Percentiles rank a stretch among this genome's conserved stretches.
Evolutionary conservation across 2,888 invertebrate species (phyloP).

Genomic region (Deilephila porcellus): DNA sequence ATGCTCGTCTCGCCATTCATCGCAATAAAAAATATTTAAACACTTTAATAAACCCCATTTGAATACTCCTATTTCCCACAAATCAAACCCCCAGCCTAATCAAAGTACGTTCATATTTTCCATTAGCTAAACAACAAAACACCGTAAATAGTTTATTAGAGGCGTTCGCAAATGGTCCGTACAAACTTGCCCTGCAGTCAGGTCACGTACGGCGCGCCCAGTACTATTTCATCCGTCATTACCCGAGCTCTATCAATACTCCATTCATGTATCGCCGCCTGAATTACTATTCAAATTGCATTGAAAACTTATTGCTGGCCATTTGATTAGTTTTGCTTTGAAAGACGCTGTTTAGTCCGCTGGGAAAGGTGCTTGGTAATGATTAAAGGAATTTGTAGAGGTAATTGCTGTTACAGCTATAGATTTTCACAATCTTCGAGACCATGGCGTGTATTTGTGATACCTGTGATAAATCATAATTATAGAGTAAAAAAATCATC

Average conservation of each 20-base stretch:
- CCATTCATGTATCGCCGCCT: slow-evolving; percentile 13
- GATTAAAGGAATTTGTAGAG: too few species aligned
- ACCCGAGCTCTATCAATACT: slow-evolving; percentile 19
- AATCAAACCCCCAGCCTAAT: not conserved
- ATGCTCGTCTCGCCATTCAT: too few species aligned
- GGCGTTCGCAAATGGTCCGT: slow-evolving; percentile 1
- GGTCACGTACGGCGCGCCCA: not conserved
- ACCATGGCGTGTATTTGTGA: too few species aligned
- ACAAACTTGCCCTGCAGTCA: not conserved
- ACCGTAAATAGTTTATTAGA: not conserved
- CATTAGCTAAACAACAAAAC: not conserved
- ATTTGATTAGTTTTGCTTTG: not conserved
- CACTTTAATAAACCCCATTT: too few species aligned
- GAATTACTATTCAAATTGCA: slow-evolving; percentile 26
- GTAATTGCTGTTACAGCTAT: too few species aligned
- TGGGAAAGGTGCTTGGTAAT: not conserved
- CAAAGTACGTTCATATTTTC: not conserved
- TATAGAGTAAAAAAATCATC: too few species aligned
- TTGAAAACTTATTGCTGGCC: slow-evolving; percentile 20
- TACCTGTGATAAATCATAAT: too few species aligned
- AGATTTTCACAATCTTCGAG: too few species aligned
- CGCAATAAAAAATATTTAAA: too few species aligned
- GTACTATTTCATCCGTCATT: slow-evolving; percentile 23
- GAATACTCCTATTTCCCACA: not conserved
- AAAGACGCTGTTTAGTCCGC: not conserved